These are phyloP conservation scores for Diaprepes abbreviatus DNA, from an alignment of 2,888 invertebrate species.

Conservation along the genomic window DNA sequence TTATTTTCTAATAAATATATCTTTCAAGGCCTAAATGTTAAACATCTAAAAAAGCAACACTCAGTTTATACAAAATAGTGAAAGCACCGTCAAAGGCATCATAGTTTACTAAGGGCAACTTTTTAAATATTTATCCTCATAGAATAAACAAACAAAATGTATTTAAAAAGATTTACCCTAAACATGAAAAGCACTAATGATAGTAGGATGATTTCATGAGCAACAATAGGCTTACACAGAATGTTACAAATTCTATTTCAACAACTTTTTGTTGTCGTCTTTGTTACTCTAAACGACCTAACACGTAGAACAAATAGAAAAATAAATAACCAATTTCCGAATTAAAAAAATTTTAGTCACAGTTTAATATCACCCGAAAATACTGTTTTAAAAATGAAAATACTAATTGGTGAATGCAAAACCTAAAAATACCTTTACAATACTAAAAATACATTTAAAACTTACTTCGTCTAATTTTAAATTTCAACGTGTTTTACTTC, in stretches of 20 bases:
- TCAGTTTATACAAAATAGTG: constrained; percentile 11
- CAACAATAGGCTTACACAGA: neutral
- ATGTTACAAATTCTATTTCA: neutral
- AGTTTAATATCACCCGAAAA: constrained; percentile 34
- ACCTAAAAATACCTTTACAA: constrained; percentile 3
- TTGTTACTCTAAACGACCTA: neutral
- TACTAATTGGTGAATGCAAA: constrained; percentile 17
- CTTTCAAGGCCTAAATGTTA: constrained; percentile 11
- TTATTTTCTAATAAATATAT: constrained; percentile 5
- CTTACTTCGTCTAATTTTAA: constrained; percentile 37
- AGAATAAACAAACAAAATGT: no score
- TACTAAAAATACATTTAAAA: neutral
- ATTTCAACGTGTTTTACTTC: constrained; percentile 2
- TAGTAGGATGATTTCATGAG: constrained; percentile 2
- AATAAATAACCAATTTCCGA: constrained; percentile 8
- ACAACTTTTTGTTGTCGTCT: neutral
- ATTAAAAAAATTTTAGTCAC: constrained; percentile 28
- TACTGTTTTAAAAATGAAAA: constrained; percentile 29
- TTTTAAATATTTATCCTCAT: constrained; percentile 20
- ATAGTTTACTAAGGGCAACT: constrained; percentile 10
- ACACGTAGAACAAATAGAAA: neutral
- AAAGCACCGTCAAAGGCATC: constrained; percentile 30
- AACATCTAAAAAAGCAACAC: constrained; percentile 19
- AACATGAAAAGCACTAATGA: constrained; percentile 23
- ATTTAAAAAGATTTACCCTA: constrained; percentile 4